Evolutionary conservation across 2,888 invertebrate species (phyloP), one percentile per base, ranked within the genome.

Genomic region (Lordiphosa fenestrarum): DNA sequence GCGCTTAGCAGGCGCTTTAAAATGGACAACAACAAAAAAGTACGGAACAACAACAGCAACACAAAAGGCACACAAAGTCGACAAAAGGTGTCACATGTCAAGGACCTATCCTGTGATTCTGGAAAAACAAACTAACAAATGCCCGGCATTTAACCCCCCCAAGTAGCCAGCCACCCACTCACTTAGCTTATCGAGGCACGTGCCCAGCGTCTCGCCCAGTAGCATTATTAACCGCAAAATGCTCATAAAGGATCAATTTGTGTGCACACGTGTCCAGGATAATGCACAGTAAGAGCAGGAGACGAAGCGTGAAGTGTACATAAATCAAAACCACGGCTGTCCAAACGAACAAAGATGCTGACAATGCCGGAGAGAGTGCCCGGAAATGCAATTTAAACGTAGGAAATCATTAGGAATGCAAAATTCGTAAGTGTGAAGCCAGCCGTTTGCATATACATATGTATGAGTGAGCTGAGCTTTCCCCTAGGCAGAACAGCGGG

Each of bases 41-140:
- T 10, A 15, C 13, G 35, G 33, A 2, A 58, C 54, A 55, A 39
- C 56, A 51, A 58, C 54, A 55, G 35, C 56, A 51, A 48, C 23
- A 72, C 65, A 60, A 61, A 56, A 57, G 62, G 55, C 66, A 67
- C 30, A 30, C 30, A 77, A 70, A 67, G 58, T 71, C 74, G 74
- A 86, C 72, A 81, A 75, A 83, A 87, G 83, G 85, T 86, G 87
- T 86, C 86, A 82, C 71, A 86, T 86, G 86, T 87, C 86, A 87
- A 73, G 61, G 68, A 70, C 68, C 67, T 7, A 30, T 9, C 42
- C 42, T 36, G 53, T 44, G 46, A 55, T 53, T 39, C 46, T 49
- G 10, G 35, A 46, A 57, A 57, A 65, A 65, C 65, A 65, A 65
- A 65, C 65, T 65, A 64, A 64, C 65, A 52, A 42, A 52, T 41